These are phyloP conservation scores for Drosophila ustulata DNA, from an alignment of 2,888 invertebrate genomes.

Conservation along the genomic window DNA sequence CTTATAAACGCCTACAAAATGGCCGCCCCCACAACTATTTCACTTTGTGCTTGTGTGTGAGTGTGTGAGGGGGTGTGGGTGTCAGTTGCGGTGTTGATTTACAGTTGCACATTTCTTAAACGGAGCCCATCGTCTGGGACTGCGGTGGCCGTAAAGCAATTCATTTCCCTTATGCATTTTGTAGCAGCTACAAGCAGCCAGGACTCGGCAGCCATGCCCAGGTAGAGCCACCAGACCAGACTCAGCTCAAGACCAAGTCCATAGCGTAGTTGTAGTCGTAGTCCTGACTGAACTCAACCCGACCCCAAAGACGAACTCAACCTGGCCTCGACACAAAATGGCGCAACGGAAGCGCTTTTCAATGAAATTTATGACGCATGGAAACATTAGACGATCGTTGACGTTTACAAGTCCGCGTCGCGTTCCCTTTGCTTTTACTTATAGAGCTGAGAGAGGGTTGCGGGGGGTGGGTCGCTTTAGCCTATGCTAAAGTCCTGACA, in stretches of 20 bases:
- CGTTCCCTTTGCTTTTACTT: constrained; percentile 2
- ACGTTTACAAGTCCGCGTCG: constrained; percentile 76
- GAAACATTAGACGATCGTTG: constrained; percentile 83
- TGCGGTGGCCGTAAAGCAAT: constrained; percentile 81
- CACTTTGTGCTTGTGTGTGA: constrained; percentile 7
- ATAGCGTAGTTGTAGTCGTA: background rate
- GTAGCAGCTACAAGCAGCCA: constrained; percentile 52
- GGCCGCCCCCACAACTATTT: constrained; percentile 63
- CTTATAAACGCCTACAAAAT: constrained; percentile 81
- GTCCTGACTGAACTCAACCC: constrained; percentile 7
- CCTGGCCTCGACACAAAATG: constrained; percentile 56
- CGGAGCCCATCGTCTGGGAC: constrained; percentile 61
- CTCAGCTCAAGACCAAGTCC: background rate
- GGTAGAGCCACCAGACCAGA: constrained; percentile 30
- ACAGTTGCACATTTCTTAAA: constrained; percentile 79
- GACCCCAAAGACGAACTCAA: constrained; percentile 9
- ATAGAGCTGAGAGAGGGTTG: constrained; percentile 1
- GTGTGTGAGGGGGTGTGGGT: constrained; percentile 30
- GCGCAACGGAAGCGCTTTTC: constrained; percentile 82
- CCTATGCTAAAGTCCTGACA: constrained; percentile 68
- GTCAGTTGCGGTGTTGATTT: constrained; percentile 70
- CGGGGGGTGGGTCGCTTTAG: constrained; percentile 14
- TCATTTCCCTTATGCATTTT: constrained; percentile 81
- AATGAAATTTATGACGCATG: constrained; percentile 83
- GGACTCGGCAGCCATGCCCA: constrained; percentile 10